These are phyloP conservation scores for Hypena proboscidalis DNA, from an alignment of 2,888 invertebrate genomes.

Conservation along the genomic window DNA sequence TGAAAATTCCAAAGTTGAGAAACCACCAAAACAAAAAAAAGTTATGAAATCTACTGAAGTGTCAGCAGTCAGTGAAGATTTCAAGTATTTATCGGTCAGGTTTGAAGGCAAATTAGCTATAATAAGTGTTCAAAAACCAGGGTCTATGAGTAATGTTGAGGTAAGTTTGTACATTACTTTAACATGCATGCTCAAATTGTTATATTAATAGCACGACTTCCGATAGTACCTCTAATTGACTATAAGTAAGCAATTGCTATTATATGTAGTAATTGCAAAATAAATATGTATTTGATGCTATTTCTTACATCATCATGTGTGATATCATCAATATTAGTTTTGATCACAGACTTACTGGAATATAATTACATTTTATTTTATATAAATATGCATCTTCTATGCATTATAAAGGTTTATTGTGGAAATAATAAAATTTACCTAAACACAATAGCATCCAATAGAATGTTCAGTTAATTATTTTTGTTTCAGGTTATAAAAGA, in stretches of 20 bases:
- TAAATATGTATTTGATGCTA: background rate
- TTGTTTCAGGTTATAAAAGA: conserved; percentile 90
- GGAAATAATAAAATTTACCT: no score
- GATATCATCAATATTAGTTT: no score
- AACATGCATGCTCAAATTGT: background rate
- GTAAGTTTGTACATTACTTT: conserved; percentile 60
- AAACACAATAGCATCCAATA: no score
- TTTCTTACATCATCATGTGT: background rate
- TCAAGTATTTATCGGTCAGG: conserved; percentile 62
- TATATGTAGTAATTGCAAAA: no score
- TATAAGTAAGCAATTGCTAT: no score
- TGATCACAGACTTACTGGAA: no score
- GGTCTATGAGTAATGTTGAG: conserved; percentile 60
- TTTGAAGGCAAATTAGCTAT: conserved; percentile 70
- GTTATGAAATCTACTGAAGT: conserved; percentile 48
- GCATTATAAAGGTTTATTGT: no score
- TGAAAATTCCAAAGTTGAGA: conserved; percentile 65
- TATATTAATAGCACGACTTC: no score
- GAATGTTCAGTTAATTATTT: conserved; percentile 4
- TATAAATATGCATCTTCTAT: no score
- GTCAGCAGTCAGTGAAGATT: conserved; percentile 35
- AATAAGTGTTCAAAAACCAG: conserved; percentile 65
- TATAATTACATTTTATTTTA: no score
- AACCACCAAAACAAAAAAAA: conserved; percentile 68
- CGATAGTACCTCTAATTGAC: no score